Conservation (phyloP, 2,113 vertebrate species). For the Numenius arquata region DNA sequence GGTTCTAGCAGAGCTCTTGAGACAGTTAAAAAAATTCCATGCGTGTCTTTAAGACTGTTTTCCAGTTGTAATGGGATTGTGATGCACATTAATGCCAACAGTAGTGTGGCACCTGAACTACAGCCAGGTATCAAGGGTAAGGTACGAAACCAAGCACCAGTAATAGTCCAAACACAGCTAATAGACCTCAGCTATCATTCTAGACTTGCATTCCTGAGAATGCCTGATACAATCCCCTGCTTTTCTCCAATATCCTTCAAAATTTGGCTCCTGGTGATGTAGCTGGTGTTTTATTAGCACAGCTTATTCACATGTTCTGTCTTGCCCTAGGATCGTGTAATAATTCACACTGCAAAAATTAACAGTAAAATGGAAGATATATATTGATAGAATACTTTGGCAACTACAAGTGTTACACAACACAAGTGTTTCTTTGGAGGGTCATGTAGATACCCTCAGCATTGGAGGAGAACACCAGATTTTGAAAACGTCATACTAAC, state of each 20-base stretch:
- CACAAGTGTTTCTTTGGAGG: not conserved
- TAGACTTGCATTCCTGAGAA: not conserved
- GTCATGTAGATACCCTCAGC: not conserved
- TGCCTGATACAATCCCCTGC: fast-evolving
- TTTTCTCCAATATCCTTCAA: not conserved
- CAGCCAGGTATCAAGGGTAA: not conserved
- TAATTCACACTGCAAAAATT: not conserved
- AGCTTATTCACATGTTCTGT: not conserved
- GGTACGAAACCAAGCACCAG: not conserved
- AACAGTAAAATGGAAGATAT: not conserved
- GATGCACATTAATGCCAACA: not conserved
- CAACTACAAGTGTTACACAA: not conserved
- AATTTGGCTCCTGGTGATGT: not conserved
- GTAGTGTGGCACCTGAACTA: not conserved
- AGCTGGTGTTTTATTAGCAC: not conserved
- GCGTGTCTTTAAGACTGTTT: not conserved
- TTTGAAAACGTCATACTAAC: not conserved
- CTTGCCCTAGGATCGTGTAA: not conserved
- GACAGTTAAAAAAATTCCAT: not conserved
- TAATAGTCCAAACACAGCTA: not conserved
- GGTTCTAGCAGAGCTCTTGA: not conserved
- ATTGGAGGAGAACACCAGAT: not conserved
- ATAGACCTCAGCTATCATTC: not conserved
- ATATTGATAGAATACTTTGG: not conserved
- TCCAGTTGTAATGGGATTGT: not conserved